Conservation (phyloP, 2,797 vertebrate species). For the Pseudochaenichthys georgianus region DNA sequence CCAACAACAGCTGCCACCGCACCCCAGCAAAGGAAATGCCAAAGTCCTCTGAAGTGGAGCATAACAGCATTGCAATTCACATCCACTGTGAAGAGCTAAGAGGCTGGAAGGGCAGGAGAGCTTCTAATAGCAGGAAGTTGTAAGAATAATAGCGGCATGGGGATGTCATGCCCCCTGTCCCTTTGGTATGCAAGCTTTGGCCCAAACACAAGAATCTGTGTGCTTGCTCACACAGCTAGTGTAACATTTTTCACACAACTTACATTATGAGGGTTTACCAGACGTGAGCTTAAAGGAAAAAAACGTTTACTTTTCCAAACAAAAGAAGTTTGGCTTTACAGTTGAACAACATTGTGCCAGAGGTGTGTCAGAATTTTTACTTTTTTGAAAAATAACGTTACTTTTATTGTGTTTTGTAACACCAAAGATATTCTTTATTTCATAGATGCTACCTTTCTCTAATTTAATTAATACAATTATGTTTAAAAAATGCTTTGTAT, state of each 20-base stretch:
- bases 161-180: constrained; percentile 63
- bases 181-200: constrained; percentile 51
- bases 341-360: not conserved
- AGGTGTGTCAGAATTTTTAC: not conserved
- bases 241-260: constrained; percentile 9
- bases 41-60: constrained; percentile 78
- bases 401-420: not conserved
- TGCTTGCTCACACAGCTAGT: not conserved
- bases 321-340: not conserved
- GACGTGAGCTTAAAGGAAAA: not conserved
- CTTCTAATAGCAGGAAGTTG: constrained; percentile 83
- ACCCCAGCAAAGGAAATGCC: constrained; percentile 82
- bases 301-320: not conserved
- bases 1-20: constrained; percentile 73
- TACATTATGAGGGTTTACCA: not conserved
- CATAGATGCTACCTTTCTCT: not conserved
- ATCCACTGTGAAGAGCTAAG: constrained; percentile 60
- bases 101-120: constrained; percentile 62
- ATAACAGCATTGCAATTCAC: constrained; percentile 68
- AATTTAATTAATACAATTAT: not conserved
- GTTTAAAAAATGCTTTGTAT: not conserved
- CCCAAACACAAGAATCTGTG: constrained; percentile 32
- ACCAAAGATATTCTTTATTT: not conserved
- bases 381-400: not conserved
- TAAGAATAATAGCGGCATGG: constrained; percentile 72